Evolutionary conservation across 2,113 vertebrate genomes (phyloP).

Genomic region (Hymenochirus boettgeri): DNA sequence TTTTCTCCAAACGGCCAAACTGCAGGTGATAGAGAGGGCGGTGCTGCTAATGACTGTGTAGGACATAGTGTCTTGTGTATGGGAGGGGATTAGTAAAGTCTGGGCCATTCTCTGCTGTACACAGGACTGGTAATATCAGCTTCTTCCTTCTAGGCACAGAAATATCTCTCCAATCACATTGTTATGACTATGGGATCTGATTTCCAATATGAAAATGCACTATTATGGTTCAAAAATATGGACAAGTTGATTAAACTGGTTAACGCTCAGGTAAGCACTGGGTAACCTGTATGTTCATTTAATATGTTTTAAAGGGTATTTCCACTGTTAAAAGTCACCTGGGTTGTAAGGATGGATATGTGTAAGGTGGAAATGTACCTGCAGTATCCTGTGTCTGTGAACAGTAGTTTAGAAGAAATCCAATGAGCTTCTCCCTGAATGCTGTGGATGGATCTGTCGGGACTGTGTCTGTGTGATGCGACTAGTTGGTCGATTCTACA

Average conservation of each 20-base stretch:
- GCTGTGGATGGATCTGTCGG: too few species aligned
- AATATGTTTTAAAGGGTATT: too few species aligned
- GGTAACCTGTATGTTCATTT: background rate
- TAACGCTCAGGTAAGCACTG: slow-evolving; percentile 59
- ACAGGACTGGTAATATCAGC: background rate
- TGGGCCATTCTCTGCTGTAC: background rate
- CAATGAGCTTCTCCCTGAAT: too few species aligned
- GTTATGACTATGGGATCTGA: slow-evolving; percentile 96
- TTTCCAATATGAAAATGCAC: slow-evolving; percentile 88
- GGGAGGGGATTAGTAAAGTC: background rate
- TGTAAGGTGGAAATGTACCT: too few species aligned
- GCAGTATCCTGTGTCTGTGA: too few species aligned
- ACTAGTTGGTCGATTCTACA: too few species aligned
- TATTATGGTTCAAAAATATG: slow-evolving; percentile 88
- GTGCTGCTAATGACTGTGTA: background rate
- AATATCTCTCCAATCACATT: slow-evolving; percentile 80
- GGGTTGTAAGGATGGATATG: too few species aligned
- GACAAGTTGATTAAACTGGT: slow-evolving; percentile 82
- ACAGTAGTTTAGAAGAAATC: too few species aligned
- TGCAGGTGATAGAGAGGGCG: slow-evolving; percentile 60
- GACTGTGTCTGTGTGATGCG: too few species aligned
- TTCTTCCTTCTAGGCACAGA: slow-evolving; percentile 50
- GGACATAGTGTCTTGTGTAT: background rate
- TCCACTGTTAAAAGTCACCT: too few species aligned
- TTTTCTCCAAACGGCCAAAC: slow-evolving; percentile 60